phyloP scores from a whole-genome alignment of 2,888 invertebrate genomes.

The Nomada hirtipes region DNA sequence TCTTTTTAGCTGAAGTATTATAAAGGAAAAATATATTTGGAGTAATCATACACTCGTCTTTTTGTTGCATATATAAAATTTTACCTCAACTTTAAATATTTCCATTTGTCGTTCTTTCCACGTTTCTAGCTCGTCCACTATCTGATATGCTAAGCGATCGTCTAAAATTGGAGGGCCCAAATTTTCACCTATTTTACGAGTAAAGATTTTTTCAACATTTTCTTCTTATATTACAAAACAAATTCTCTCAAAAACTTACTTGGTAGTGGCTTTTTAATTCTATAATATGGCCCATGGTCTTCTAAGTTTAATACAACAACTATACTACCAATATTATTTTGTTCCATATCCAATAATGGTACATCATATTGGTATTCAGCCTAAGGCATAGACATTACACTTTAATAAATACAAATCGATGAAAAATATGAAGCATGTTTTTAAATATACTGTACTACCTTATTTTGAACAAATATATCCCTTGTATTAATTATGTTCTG shows the following conservation, averaged over 20 bases:
- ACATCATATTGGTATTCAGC: constrained; percentile 74
- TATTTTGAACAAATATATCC: constrained; percentile 73
- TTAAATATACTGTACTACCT: constrained; percentile 65
- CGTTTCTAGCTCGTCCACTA: constrained; percentile 89
- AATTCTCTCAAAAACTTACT: constrained; percentile 59
- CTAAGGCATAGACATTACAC: constrained; percentile 45
- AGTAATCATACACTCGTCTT: background rate
- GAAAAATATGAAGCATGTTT: background rate
- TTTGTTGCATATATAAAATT: constrained; percentile 3
- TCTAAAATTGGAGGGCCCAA: constrained; percentile 80
- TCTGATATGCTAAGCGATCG: constrained; percentile 84
- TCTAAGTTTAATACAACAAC: constrained; percentile 76
- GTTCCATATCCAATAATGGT: constrained; percentile 71
- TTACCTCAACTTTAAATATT: constrained; percentile 87
- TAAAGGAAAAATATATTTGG: constrained; percentile 3
- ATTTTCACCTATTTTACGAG: constrained; percentile 72
- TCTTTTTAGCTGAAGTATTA: constrained; percentile 84
- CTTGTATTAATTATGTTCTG: constrained; percentile 75
- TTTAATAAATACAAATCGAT: background rate
- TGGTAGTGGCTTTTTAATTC: constrained; percentile 65
- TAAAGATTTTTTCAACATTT: background rate
- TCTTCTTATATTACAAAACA: background rate
- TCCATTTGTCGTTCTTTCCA: constrained; percentile 90
- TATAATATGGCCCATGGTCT: constrained; percentile 78
- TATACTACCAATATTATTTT: constrained; percentile 74